phyloP scores from a whole-genome alignment of 2,888 invertebrate genomes.

The Nomada fabriciana region DNA sequence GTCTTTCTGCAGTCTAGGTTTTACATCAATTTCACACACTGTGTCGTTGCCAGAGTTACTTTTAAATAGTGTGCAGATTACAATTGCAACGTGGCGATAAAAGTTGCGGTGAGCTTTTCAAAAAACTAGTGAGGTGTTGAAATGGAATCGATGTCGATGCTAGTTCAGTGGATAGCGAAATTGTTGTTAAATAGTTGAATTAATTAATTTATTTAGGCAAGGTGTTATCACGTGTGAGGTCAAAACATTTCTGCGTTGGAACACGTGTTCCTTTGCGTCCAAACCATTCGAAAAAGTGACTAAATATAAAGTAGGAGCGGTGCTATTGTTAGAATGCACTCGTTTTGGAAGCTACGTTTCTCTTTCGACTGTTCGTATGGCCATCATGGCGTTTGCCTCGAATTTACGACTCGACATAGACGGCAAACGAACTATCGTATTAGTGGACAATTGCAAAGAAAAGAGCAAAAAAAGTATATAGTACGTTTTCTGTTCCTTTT shows the following conservation, averaged over 20 bases:
- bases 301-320: constrained; percentile 72
- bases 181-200: not conserved
- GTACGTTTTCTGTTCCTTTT: too few species aligned
- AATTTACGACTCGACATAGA: constrained; percentile 38
- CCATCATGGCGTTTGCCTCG: constrained; percentile 11
- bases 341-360: constrained; percentile 57
- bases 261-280: constrained; percentile 49
- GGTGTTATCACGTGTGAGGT: constrained; percentile 19
- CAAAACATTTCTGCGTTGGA: constrained; percentile 10
- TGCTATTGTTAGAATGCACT: constrained; percentile 65
- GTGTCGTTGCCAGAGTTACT: constrained; percentile 4
- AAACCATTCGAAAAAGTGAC: constrained; percentile 69
- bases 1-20: not conserved
- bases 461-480: too few species aligned
- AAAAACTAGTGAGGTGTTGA: too few species aligned
- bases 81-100: not conserved
- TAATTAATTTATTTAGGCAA: not conserved
- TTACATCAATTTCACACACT: not conserved
- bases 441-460: not conserved
- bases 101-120: not conserved
- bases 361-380: constrained; percentile 27
- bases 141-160: too few species aligned
- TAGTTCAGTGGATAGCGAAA: not conserved
- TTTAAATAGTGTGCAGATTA: constrained; percentile 2
- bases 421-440: not conserved